Conservation (phyloP, 2,888 invertebrate species). For the Myopa tessellatipennis region DNA sequence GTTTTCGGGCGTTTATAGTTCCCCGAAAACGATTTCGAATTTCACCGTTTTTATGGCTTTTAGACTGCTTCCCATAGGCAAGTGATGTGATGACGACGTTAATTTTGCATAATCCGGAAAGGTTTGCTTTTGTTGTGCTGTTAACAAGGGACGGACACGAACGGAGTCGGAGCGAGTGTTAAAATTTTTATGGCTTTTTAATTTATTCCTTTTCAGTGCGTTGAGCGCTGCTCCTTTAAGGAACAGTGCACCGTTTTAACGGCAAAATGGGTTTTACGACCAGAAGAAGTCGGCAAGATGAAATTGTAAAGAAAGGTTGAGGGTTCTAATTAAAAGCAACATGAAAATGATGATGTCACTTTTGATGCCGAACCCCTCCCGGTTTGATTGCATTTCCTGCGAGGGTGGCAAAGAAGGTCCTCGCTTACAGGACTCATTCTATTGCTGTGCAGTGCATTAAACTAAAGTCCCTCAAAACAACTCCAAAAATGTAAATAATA, state of each 20-base stretch:
- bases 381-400: too few relatives aligned
- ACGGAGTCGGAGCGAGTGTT: not conserved
- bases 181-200: constrained; percentile 49
- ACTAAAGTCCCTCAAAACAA: too few relatives aligned
- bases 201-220: constrained; percentile 44
- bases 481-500: too few relatives aligned
- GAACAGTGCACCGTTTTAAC: not conserved
- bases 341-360: constrained; percentile 15
- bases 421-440: too few relatives aligned
- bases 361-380: not conserved
- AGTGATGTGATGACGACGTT: constrained; percentile 23
- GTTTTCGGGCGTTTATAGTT: constrained; percentile 46
- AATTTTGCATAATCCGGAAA: constrained; percentile 30
- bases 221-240: not conserved
- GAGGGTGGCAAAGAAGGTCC: too few relatives aligned
- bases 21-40: constrained; percentile 50
- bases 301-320: not conserved
- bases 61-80: constrained; percentile 25
- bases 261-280: constrained; percentile 14
- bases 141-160: not conserved
- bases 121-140: not conserved
- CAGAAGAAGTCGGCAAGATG: constrained; percentile 15
- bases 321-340: constrained; percentile 13
- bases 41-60: constrained; percentile 52
- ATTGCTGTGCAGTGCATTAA: too few relatives aligned